Conservation (phyloP, 1,140 invertebrate genomes). For the Lordiphosa stackelbergi region DNA sequence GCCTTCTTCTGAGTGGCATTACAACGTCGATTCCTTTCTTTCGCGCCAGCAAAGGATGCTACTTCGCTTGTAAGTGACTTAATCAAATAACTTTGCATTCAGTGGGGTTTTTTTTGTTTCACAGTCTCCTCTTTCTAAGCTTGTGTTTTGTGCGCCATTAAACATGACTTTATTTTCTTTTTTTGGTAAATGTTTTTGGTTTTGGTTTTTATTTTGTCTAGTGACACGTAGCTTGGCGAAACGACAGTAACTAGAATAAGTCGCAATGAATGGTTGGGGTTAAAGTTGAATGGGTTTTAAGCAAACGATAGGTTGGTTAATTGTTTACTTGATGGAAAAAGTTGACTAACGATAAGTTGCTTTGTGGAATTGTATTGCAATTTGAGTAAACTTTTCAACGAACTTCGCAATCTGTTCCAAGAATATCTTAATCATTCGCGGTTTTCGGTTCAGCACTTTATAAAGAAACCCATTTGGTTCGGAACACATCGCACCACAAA, state of each 20-base stretch:
- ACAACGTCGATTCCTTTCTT: conserved; percentile 15
- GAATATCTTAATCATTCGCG: too few species aligned
- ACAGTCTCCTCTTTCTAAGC: conserved; percentile 25
- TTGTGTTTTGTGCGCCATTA: conserved; percentile 49
- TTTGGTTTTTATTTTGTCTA: conserved; percentile 23
- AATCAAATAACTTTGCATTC: conserved; percentile 75
- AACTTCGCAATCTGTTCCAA: too few species aligned
- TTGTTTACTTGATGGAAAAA: too few species aligned
- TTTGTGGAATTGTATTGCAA: too few species aligned
- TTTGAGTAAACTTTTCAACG: too few species aligned
- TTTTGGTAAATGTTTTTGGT: conserved; percentile 37
- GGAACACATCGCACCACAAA: too few species aligned
- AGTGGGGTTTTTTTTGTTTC: conserved; percentile 13
- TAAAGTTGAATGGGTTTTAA: too few species aligned
- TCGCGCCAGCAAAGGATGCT: conserved; percentile 18
- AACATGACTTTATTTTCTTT: conserved; percentile 44
- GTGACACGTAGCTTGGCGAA: conserved; percentile 31
- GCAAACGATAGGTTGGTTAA: too few species aligned
- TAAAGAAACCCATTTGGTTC: too few species aligned
- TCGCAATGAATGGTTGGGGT: too few species aligned
- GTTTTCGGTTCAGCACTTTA: too few species aligned
- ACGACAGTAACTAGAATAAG: conserved; percentile 29
- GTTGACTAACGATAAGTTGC: too few species aligned
- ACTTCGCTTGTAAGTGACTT: conserved; percentile 57
- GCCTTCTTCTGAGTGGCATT: conserved; percentile 57